Percentiles rank a stretch among this genome's conserved stretches.
phyloP scores from a whole-genome alignment of 2,113 vertebrate species.

The Pardalotus punctatus region DNA sequence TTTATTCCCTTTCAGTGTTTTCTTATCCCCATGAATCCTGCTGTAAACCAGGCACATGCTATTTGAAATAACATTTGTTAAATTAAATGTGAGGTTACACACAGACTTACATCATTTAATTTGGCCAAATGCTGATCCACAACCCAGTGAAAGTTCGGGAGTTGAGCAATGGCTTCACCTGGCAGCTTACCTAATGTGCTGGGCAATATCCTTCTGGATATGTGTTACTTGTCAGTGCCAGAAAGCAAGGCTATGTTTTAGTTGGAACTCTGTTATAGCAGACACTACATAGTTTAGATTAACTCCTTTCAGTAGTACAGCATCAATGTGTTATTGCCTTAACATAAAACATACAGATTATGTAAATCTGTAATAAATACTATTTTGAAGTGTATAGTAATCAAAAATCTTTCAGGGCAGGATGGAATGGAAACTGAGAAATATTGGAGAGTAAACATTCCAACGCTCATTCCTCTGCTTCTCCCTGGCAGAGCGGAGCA shows the following conservation, averaged over 20 bases:
- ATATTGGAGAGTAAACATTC: conserved; percentile 61
- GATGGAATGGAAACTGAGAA: conserved; percentile 63
- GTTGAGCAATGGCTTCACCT: neutral
- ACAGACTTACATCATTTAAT: neutral
- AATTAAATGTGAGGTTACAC: neutral
- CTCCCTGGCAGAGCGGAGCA: neutral
- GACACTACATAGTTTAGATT: conserved; percentile 44
- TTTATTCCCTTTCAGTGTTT: neutral
- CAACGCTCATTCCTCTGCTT: conserved; percentile 62
- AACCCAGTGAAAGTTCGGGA: neutral
- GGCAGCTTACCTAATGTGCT: neutral
- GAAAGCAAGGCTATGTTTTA: conserved; percentile 22
- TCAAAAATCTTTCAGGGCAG: conserved; percentile 70
- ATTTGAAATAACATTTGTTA: conserved; percentile 2
- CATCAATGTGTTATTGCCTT: conserved; percentile 60
- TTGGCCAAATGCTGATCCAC: neutral
- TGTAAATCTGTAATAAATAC: conserved; percentile 70
- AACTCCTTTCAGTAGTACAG: conserved; percentile 54
- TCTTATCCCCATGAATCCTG: neutral
- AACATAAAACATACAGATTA: conserved; percentile 61
- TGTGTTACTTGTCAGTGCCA: conserved; percentile 8
- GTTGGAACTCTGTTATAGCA: conserved; percentile 31
- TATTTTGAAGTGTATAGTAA: conserved; percentile 71
- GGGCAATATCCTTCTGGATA: conserved; percentile 35
- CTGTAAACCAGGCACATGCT: neutral